A percentile compares a stretch with the other conserved stretches of the same genome.
Conservation (phyloP, 1,140 invertebrate species). For the Cotesia chilonis region DNA sequence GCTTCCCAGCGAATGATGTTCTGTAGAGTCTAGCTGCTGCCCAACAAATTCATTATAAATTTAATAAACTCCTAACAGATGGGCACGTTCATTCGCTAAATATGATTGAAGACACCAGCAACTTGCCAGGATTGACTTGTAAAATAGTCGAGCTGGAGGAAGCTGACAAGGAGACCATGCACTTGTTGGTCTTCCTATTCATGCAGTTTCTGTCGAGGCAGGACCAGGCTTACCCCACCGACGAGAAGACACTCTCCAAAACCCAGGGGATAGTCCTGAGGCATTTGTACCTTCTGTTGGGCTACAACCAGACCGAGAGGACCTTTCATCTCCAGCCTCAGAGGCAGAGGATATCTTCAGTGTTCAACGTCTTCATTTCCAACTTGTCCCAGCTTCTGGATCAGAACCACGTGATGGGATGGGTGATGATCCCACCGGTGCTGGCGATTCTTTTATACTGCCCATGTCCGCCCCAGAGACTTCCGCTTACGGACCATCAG, state of each 20-base stretch:
- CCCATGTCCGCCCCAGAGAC: conserved; percentile 73
- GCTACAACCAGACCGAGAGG: conserved; percentile 92
- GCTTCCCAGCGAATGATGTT: too few species aligned
- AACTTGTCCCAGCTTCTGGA: conserved; percentile 93
- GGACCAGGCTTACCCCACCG: conserved; percentile 82
- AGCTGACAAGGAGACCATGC: conserved; percentile 93
- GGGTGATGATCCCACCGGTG: conserved; percentile 83
- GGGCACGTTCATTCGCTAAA: conserved; percentile 80
- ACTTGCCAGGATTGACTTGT: conserved; percentile 74
- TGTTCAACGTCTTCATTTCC: conserved; percentile 95
- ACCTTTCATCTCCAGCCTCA: conserved; percentile 90
- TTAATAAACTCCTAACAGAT: conserved; percentile 69
- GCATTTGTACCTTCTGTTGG: conserved; percentile 92
- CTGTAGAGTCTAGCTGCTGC: too few species aligned
- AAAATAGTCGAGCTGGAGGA: conserved; percentile 93
- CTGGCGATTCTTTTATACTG: conserved; percentile 88
- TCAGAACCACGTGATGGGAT: conserved; percentile 92
- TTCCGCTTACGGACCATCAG: conserved; percentile 64
- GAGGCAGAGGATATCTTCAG: conserved; percentile 84
- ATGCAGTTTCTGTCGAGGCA: conserved; percentile 91
- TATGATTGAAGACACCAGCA: conserved; percentile 73
- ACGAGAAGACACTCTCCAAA: conserved; percentile 82
- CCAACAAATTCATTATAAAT: not conserved
- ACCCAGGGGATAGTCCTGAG: conserved; percentile 88
- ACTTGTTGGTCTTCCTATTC: conserved; percentile 92